Base-by-base conservation (phyloP, 2,113 vertebrate species). In the Hydrochoerus hydrochaeris region DNA sequence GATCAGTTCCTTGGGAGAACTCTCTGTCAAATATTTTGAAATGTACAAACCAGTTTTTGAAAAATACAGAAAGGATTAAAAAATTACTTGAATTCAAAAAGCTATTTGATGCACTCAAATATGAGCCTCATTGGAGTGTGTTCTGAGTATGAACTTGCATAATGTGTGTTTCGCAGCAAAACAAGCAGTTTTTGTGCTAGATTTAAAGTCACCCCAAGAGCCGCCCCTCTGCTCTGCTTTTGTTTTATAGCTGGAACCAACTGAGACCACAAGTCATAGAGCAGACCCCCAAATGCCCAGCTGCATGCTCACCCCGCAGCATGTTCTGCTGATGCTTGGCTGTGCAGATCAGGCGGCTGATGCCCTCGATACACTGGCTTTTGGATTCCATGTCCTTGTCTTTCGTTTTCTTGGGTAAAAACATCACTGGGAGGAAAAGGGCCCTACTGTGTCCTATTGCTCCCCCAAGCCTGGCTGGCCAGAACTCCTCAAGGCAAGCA, bases 301-400 rank as follows among this genome's bases (percentile, higher is more conserved):
- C 0, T 5, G 3, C 13, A 22, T 60, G 96, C 98, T 98, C 98
- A 99, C 99, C 99, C 46, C 99, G 99, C 97, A 99, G 99, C 99
- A 99, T 99, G 98, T 99, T 99, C 98, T 99, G 99, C 98, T 99
- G 99, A 97, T 99, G 99, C 96, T 99, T 99, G 2, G 99, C 99
- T 65, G 99, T 99, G 98, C 99, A 99, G 99, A 99, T 99, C 97
- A 99, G 98, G 16, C 99, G 99, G 97, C 99, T 99, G 99, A 99
- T 99, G 77, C 99, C 99, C 97, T 99, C 99, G 26, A 99, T 99
- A 97, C 99, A 99, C 97, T 99, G 99, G 98, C 99, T 99, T 97
- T 99, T 99, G 0, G 99, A 99, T 97, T 99, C 99, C 91, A 99
- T 83, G 26, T 99, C 99, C 97, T 99, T 99, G 98, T 99, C 99